phyloP scores from a whole-genome alignment of 2,113 vertebrate genomes.

The Bufo gargarizans region DNA sequence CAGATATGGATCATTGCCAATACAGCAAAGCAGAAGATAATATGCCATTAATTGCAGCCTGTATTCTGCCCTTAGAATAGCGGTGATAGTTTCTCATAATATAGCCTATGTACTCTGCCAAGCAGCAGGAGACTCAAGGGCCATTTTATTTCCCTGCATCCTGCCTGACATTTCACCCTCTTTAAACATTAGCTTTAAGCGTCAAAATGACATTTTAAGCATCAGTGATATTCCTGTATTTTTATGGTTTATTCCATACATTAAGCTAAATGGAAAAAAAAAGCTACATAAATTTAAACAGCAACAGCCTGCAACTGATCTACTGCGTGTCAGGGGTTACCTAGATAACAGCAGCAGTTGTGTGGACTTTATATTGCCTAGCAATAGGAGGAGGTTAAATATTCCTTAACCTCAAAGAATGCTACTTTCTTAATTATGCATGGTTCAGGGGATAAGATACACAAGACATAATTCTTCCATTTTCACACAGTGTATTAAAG shows the following conservation, averaged over 20 bases:
- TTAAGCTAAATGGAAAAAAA: background rate
- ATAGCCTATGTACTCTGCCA: too few species aligned
- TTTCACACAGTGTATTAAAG: background rate
- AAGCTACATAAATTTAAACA: background rate
- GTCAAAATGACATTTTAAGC: background rate
- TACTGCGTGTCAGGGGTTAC: background rate
- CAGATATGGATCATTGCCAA: too few species aligned
- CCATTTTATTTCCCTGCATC: too few species aligned
- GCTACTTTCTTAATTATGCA: background rate
- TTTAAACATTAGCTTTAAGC: background rate
- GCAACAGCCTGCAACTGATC: background rate
- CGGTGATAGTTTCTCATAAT: too few species aligned
- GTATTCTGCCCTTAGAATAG: too few species aligned
- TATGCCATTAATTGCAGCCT: too few species aligned
- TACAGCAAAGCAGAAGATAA: too few species aligned
- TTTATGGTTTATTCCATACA: background rate
- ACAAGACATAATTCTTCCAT: background rate
- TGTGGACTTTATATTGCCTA: background rate
- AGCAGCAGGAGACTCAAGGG: too few species aligned
- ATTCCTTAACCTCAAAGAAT: background rate
- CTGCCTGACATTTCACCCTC: background rate
- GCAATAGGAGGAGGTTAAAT: background rate
- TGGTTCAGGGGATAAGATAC: background rate
- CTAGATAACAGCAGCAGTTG: background rate
- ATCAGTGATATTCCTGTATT: background rate